Conservation (phyloP, 2,888 invertebrate genomes). For the Aplocera efformata region DNA sequence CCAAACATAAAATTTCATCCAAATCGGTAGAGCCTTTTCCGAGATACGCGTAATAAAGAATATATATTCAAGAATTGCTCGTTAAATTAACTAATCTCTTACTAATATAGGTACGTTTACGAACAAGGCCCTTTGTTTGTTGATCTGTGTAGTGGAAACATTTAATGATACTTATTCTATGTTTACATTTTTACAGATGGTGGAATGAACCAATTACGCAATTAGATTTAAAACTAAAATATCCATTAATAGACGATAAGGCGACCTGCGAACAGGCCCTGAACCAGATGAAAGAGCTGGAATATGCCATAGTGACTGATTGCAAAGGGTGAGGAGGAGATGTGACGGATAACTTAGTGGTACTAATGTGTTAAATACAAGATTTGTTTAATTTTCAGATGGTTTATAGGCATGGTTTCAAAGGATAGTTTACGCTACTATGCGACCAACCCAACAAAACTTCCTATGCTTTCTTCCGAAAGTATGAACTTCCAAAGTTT, state of each 20-base stretch:
- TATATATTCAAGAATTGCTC: no score
- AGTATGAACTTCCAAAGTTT: constrained; percentile 74
- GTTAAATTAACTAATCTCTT: no score
- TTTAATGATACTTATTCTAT: not conserved
- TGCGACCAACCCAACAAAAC: constrained; percentile 64
- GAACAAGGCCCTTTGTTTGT: no score
- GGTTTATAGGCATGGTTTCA: constrained; percentile 39
- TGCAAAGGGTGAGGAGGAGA: constrained; percentile 50
- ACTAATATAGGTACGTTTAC: no score
- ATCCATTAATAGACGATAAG: constrained; percentile 68
- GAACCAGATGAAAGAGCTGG: constrained; percentile 30
- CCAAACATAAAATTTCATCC: no score
- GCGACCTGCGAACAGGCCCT: constrained; percentile 35
- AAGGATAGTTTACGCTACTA: constrained; percentile 80
- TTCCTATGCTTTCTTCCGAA: constrained; percentile 65
- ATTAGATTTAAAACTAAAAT: constrained; percentile 31
- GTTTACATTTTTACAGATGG: constrained; percentile 81
- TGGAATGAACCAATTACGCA: constrained; percentile 78
- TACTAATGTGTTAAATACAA: no score
- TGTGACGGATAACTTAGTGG: not conserved
- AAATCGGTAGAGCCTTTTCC: no score
- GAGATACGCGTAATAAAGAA: no score
- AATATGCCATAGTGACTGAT: constrained; percentile 42
- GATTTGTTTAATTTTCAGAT: no score
- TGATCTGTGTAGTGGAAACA: no score